phyloP scores from a whole-genome alignment of 2,113 vertebrate genomes.

The Pagrus major region DNA sequence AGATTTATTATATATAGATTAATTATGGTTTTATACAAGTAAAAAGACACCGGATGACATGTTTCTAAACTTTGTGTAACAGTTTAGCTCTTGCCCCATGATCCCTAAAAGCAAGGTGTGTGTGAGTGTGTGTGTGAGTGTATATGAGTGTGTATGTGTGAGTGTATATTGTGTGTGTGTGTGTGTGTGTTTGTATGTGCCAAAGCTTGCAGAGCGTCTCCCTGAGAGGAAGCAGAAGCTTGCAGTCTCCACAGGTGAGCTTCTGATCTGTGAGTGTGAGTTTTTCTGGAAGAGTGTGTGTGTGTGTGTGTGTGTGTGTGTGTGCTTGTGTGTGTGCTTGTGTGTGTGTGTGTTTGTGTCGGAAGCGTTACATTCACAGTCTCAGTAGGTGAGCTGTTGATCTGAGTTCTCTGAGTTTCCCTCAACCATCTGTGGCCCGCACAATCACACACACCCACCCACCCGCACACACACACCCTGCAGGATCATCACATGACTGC shows the following conservation, averaged over 20 bases:
- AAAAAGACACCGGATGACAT: background rate
- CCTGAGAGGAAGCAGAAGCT: slow-evolving; percentile 74
- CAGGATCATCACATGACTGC: slow-evolving; percentile 52
- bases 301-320: background rate
- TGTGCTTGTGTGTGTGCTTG: background rate
- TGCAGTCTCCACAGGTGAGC: slow-evolving; percentile 73
- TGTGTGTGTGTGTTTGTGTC: slow-evolving; percentile 30
- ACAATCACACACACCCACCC: slow-evolving; percentile 14
- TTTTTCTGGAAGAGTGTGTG: slow-evolving; percentile 8
- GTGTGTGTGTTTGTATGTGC: slow-evolving; percentile 2
- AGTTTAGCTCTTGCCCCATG: background rate
- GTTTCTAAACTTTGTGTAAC: background rate
- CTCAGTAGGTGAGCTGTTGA: slow-evolving; percentile 76
- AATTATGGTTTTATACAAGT: too few relatives aligned
- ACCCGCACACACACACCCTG: slow-evolving; percentile 13
- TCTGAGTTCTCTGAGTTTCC: slow-evolving; percentile 70
- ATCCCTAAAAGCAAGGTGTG: background rate
- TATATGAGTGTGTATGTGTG: slow-evolving; percentile 9
- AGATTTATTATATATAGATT: too few relatives aligned
- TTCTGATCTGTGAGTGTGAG: slow-evolving; percentile 46
- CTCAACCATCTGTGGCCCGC: slow-evolving; percentile 73
- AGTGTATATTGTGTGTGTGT: too few relatives aligned
- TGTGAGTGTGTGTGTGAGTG: slow-evolving; percentile 6
- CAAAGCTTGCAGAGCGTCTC: slow-evolving; percentile 41
- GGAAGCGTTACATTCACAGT: slow-evolving; percentile 63